Evolutionary conservation across 2,797 vertebrate genomes (phyloP), one percentile per base, ranked within the genome.

Genomic region (Microcaecilia unicolor): DNA sequence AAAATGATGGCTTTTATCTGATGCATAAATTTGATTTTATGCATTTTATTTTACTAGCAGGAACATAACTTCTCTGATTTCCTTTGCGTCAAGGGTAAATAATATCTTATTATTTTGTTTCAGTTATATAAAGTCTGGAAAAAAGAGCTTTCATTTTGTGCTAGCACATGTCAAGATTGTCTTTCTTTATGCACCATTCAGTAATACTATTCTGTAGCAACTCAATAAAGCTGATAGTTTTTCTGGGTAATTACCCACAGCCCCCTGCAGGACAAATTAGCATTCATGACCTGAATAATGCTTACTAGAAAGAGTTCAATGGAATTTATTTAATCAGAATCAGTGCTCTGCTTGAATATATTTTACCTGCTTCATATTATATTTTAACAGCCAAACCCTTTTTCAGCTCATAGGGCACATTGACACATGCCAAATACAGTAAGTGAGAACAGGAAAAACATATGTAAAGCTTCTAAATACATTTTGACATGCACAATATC

Each of bases 311-410:
- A 80, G 74, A 83, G 72, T 81, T 84, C 76, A 78, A 69, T 78
- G 60, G 71, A 81, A 83, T 84, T 85, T 83, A 84, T 64, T 80
- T 82, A 83, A 80, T 82, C 76, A 80, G 76, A 78, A 74, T 78
- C 66, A 61, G 66, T 66, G 55, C 59, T 73, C 78, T 72, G 78
- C 61, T 13, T 76, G 59, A 50, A 61, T 71, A n/a, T n/a, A n/a
- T n/a, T n/a, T n/a, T n/a, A n/a, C n/a, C n/a, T n/a, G n/a, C n/a
- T n/a, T n/a, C n/a, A n/a, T n/a, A n/a, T n/a, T n/a, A n/a, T n/a
- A n/a, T n/a, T n/a, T n/a, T n/a, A n/a, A n/a, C n/a, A n/a, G n/a
- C n/a, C n/a, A n/a, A n/a, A n/a, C n/a, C n/a, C n/a, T n/a, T n/a
- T n/a, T n/a, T n/a, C n/a, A n/a, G n/a, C n/a, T n/a, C n/a, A n/a